These are phyloP conservation scores for Scolanthus callimorphus DNA, from an alignment of 92 coral and sea anemone species.

Conservation along the genomic window DNA sequence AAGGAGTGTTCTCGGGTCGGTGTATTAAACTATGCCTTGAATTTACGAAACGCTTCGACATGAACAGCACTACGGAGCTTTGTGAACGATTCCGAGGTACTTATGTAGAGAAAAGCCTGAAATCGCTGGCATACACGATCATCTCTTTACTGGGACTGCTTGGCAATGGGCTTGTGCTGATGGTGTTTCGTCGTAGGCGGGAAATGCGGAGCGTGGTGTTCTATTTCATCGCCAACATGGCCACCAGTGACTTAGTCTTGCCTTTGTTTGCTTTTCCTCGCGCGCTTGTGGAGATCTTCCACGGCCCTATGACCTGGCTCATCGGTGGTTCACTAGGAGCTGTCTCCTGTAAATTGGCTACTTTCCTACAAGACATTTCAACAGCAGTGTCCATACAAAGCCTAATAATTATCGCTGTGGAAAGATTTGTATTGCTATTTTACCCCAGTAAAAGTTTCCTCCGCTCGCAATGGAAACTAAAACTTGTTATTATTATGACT, in stretches of 20 bases:
- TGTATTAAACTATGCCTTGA: no score
- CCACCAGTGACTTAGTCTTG: constrained; percentile 20
- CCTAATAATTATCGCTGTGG: constrained; percentile 25
- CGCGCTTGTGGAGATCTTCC: constrained; percentile 13
- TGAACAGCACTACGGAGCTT: no score
- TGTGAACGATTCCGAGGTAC: no score
- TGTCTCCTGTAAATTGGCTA: constrained; percentile 26
- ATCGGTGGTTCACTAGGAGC: constrained; percentile 21
- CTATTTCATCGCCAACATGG: constrained; percentile 36
- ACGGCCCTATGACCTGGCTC: constrained; percentile 35
- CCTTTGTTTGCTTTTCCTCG: constrained; percentile 34
- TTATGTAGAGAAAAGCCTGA: neutral
- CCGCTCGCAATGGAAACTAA: constrained; percentile 7
- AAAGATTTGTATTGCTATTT: constrained; percentile 21
- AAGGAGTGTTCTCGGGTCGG: no score
- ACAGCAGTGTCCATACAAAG: constrained; percentile 40
- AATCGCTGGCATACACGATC: constrained; percentile 13
- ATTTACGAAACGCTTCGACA: no score
- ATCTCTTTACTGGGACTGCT: constrained; percentile 11
- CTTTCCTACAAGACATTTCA: constrained; percentile 27
- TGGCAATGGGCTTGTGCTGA: constrained; percentile 24
- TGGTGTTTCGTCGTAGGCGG: constrained; percentile 13
- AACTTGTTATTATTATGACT: constrained; percentile 2
- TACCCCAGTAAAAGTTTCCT: constrained; percentile 26
- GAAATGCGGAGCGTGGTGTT: constrained; percentile 31